Conservation (phyloP, 2,797 vertebrate genomes). For the Tapirus indicus region DNA sequence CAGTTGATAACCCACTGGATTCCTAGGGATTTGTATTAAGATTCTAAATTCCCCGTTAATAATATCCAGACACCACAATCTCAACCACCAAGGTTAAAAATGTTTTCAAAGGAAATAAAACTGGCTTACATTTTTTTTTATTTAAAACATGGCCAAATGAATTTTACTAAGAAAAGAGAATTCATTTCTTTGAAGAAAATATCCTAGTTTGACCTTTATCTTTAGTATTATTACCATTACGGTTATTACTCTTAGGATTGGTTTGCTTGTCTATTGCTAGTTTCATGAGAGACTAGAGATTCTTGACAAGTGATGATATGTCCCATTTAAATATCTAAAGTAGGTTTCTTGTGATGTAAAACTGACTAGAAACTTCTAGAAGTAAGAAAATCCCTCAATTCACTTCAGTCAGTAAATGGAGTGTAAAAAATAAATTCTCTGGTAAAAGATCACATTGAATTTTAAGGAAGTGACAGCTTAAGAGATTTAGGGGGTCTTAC, state of each 20-base stretch:
- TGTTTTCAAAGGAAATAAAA: conserved; percentile 45
- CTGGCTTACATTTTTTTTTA: conserved; percentile 18
- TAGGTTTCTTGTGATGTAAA: conserved; percentile 4
- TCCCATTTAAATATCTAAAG: background rate
- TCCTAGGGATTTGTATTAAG: background rate
- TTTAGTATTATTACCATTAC: background rate
- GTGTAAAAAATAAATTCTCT: background rate
- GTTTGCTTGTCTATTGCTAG: background rate
- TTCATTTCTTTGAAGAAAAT: conserved; percentile 34
- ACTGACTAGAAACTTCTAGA: background rate
- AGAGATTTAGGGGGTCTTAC: background rate
- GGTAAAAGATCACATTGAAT: background rate
- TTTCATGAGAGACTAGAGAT: background rate
- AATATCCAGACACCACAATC: background rate
- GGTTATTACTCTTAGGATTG: background rate
- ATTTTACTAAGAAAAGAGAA: conserved; percentile 60
- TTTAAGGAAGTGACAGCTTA: background rate
- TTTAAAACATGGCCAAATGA: conserved; percentile 8
- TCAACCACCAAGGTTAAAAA: conserved; percentile 34
- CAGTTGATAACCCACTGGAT: background rate
- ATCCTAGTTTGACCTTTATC: background rate
- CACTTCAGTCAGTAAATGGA: background rate
- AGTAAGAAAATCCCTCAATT: background rate
- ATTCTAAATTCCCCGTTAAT: background rate
- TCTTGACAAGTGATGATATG: background rate